Conservation (phyloP, 2,113 vertebrate species). For the Neolamprologus brichardi region DNA sequence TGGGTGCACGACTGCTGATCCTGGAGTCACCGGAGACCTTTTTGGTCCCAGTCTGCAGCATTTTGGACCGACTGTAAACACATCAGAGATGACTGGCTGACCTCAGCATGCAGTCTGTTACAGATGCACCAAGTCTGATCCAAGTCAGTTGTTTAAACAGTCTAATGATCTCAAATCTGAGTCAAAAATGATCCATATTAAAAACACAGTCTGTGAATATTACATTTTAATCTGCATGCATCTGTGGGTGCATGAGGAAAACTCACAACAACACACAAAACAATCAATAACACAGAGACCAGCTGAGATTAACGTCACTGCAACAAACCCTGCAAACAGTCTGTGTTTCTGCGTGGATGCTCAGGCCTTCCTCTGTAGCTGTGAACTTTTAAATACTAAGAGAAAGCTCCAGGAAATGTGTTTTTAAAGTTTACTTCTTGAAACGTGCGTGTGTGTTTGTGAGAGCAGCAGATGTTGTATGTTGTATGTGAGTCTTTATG, state of each 20-base stretch:
- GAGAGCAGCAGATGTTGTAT: neutral
- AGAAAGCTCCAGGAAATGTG: neutral
- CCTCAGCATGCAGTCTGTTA: neutral
- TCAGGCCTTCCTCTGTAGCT: neutral
- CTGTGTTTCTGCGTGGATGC: neutral
- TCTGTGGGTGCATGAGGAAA: neutral
- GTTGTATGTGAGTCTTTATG: neutral
- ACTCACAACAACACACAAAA: neutral
- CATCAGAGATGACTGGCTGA: neutral
- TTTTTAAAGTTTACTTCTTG: neutral
- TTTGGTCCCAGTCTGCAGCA: neutral
- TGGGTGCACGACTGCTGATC: neutral
- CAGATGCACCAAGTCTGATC: neutral
- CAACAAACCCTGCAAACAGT: neutral
- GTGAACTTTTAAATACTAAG: neutral
- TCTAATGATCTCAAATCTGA: neutral
- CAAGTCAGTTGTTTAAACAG: neutral
- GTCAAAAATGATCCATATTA: neutral
- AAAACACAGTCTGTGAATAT: neutral
- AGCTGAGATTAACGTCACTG: neutral
- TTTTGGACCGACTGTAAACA: neutral
- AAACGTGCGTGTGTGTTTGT: rapidly evolving
- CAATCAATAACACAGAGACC: neutral
- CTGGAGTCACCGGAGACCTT: neutral
- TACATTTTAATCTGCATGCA: neutral